Percentiles rank a stretch among this genome's conserved stretches.
These are phyloP conservation scores for Leucopsar rothschildi DNA, from an alignment of 2,113 vertebrate genomes.

Conservation along the genomic window DNA sequence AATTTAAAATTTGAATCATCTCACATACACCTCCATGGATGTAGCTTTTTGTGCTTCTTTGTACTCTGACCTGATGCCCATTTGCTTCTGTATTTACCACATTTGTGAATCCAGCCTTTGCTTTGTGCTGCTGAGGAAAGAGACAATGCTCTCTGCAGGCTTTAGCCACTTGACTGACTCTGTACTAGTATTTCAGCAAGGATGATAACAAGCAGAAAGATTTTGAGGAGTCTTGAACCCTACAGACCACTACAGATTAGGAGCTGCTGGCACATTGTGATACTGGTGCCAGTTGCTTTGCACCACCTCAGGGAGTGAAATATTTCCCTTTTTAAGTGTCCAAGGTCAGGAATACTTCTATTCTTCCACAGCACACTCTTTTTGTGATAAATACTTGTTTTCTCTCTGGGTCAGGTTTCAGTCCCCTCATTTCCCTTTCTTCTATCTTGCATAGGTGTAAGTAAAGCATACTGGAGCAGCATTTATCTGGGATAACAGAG, in stretches of 20 bases:
- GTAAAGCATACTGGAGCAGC: not conserved
- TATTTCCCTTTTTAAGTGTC: not conserved
- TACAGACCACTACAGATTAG: not conserved
- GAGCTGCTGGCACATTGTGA: not conserved
- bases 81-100: not conserved
- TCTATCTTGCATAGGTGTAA: not conserved
- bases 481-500: not conserved
- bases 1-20: not conserved
- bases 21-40: not conserved
- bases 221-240: not conserved
- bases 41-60: rapidly evolving
- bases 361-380: not conserved
- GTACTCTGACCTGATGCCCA: not conserved
- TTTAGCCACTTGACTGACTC: not conserved
- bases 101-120: not conserved
- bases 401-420: not conserved
- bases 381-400: not conserved
- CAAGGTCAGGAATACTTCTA: not conserved
- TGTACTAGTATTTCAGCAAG: not conserved
- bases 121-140: not conserved
- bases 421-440: not conserved
- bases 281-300: not conserved
- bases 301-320: not conserved
- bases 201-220: not conserved
- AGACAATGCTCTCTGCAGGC: not conserved